Evolutionary conservation across 2,888 invertebrate genomes (phyloP).

Genomic region (Sisyra terminalis): DNA sequence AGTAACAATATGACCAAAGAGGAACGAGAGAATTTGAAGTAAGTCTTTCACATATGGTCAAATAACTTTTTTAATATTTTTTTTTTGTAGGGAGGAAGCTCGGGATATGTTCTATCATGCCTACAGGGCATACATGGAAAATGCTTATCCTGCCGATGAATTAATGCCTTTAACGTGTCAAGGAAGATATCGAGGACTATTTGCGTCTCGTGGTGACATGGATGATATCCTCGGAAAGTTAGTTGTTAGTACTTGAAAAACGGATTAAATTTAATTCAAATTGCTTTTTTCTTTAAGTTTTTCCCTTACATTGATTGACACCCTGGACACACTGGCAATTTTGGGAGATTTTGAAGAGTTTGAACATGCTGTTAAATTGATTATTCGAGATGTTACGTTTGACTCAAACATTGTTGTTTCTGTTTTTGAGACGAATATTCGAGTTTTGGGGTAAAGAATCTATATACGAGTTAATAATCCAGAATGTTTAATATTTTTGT

Average conservation of each 20-base stretch:
- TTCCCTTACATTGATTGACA: constrained; percentile 88
- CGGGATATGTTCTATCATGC: constrained; percentile 95
- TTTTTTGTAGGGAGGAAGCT: constrained; percentile 57
- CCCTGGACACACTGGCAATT: constrained; percentile 81
- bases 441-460: constrained; percentile 74
- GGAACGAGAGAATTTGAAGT: constrained; percentile 49
- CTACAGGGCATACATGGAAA: constrained; percentile 88
- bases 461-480: neutral
- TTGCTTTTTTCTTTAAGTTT: constrained; percentile 51
- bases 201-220: constrained; percentile 86
- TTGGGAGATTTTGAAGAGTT: constrained; percentile 90
- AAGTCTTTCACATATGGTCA: constrained; percentile 17
- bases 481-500: constrained; percentile 7
- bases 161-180: constrained; percentile 92
- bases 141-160: constrained; percentile 97
- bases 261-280: neutral
- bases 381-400: constrained; percentile 77
- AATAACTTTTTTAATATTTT: neutral
- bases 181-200: constrained; percentile 78
- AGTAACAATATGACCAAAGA: constrained; percentile 35
- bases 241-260: constrained; percentile 24
- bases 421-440: constrained; percentile 95
- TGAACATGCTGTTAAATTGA: constrained; percentile 72
- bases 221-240: constrained; percentile 96
- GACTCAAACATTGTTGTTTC: constrained; percentile 91